Percentiles rank a stretch among this genome's conserved stretches.
phyloP scores from a whole-genome alignment of 1,140 invertebrate species.

The Drosophila varians region DNA sequence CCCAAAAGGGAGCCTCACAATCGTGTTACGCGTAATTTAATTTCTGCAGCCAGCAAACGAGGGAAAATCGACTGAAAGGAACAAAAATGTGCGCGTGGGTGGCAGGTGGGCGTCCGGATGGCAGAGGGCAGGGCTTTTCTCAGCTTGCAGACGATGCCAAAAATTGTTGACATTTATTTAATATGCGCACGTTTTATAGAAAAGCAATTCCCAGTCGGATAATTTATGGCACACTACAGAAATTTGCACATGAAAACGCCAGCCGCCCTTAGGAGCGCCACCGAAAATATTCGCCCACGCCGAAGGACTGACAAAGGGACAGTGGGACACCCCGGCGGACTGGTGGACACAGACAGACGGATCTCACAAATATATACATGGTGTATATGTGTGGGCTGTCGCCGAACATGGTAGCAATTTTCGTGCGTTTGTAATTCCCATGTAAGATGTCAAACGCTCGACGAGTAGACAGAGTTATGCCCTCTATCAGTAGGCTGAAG shows the following conservation, averaged over 20 bases:
- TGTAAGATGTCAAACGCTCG: slow-evolving; percentile 79
- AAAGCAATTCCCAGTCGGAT: slow-evolving; percentile 81
- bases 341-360: slow-evolving; percentile 20
- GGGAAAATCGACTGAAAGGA: slow-evolving; percentile 23
- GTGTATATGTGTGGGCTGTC: slow-evolving; percentile 43
- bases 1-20: slow-evolving; percentile 67
- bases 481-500: slow-evolving; percentile 38
- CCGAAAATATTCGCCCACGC: slow-evolving; percentile 13
- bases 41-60: slow-evolving; percentile 53
- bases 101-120: background rate
- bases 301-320: background rate
- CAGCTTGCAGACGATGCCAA: slow-evolving; percentile 57
- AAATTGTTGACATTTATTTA: slow-evolving; percentile 82
- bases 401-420: slow-evolving; percentile 78
- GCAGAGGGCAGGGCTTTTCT: too few relatives aligned
- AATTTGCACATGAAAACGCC: slow-evolving; percentile 78
- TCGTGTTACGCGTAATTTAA: slow-evolving; percentile 81
- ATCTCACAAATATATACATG: slow-evolving; percentile 22
- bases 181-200: slow-evolving; percentile 82
- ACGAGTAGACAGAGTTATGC: slow-evolving; percentile 46
- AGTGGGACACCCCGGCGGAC: slow-evolving; percentile 9
- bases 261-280: background rate
- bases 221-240: slow-evolving; percentile 81
- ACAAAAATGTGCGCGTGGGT: slow-evolving; percentile 43
- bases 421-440: slow-evolving; percentile 81